Evolutionary conservation across 1,140 invertebrate genomes (phyloP).

Genomic region (Drosophila oshimai): DNA sequence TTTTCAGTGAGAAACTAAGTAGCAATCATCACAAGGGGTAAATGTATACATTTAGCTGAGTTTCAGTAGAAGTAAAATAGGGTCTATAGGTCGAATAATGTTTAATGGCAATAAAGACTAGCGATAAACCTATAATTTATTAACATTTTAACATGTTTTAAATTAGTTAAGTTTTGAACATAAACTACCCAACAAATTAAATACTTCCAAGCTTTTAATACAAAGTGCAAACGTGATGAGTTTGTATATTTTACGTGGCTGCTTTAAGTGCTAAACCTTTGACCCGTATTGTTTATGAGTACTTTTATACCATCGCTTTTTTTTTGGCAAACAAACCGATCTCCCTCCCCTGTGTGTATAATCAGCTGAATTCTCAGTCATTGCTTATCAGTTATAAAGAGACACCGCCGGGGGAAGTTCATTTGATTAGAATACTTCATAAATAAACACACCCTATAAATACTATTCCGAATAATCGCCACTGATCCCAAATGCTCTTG

Average conservation of each 20-base stretch:
- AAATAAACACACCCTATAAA: conserved; percentile 12
- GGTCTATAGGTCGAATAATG: too few species aligned
- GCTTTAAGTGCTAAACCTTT: background rate
- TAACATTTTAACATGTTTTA: too few species aligned
- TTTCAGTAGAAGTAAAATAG: too few species aligned
- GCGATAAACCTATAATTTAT: too few species aligned
- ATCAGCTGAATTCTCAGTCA: conserved; percentile 12
- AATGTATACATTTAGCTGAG: too few species aligned
- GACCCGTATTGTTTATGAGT: conserved; percentile 1
- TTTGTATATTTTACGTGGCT: too few species aligned
- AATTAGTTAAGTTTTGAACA: too few species aligned
- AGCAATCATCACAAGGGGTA: too few species aligned
- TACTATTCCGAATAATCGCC: conserved; percentile 5
- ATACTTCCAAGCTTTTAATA: background rate
- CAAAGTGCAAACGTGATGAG: too few species aligned
- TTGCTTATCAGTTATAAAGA: conserved; percentile 36
- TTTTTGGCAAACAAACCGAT: conserved; percentile 17
- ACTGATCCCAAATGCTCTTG: background rate
- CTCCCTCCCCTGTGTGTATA: background rate
- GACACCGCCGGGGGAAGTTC: conserved; percentile 1
- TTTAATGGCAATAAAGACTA: too few species aligned
- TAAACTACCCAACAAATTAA: too few species aligned
- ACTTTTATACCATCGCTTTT: background rate
- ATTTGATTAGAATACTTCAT: background rate
- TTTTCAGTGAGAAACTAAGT: too few species aligned